Base-by-base conservation (phyloP, 2,888 invertebrate genomes). In the Mactromeris polynyma region DNA sequence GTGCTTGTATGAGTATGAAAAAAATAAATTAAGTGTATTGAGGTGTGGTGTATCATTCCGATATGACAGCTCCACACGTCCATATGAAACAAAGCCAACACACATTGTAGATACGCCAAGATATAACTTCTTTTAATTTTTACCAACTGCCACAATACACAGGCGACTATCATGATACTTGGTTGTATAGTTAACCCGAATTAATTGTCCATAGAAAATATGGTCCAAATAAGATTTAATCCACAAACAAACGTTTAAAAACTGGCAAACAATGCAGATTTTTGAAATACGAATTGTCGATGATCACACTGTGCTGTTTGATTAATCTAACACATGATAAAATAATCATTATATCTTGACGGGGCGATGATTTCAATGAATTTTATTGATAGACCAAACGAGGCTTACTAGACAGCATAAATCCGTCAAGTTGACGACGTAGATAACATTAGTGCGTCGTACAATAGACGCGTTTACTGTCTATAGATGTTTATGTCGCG, bases 181-280 rank as follows among this genome's bases (percentile, higher is more conserved):
- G 77, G 4, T 36, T 46, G 36, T 58, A 54, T 84, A 79, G 64
- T 89, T 89, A 89, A 89, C 89, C 89, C 86, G 82, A 79, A 81
- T 85, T 89, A 89, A 89, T 87, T 87, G 89, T 84, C 81, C 87
- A 85, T 89, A 87, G 64, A 87, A 84, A 84, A 84, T 51, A 54
- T 78, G 54, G 84, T 51, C 84, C 78, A 73, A 84, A 78, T 84
- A 69, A 73, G 84, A 84, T 84, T 77, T 78, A 84, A 84, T 73
- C 73, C 73, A 40, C 46, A 81, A 82, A 85, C 85, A 89, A 89
- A 85, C 89, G 89, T 89, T 89, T 89, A 89, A 85, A 80, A 85
- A 19, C 87, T 89, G 89, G 89, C 89, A 89, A 85, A 89, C 89
- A 89, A 89, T 89, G 84, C 78, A 87, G 84, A 84, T 78, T 77